Conservation (phyloP, 2,888 invertebrate species). For the Fabriciana adippe region DNA sequence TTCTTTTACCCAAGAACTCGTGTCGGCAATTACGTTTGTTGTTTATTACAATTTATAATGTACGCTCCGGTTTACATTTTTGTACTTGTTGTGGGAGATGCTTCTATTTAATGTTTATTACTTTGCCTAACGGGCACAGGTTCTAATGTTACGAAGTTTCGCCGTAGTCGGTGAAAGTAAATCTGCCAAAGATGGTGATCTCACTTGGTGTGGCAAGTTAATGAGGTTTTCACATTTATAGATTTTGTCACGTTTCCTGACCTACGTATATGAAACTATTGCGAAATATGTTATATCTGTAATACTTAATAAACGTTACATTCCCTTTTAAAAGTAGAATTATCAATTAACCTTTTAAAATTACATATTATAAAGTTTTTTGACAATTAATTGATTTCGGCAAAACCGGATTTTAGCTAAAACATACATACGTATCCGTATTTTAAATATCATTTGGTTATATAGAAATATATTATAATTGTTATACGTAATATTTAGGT, state of each 20-base stretch:
- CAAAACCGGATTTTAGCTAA: background rate
- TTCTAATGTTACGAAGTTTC: conserved; percentile 23
- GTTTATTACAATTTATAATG: too few relatives aligned
- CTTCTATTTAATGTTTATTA: background rate
- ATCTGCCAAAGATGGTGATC: conserved; percentile 25
- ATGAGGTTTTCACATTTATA: conserved; percentile 18
- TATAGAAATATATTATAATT: background rate
- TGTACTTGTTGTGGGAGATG: background rate
- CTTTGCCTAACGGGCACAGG: conserved; percentile 1
- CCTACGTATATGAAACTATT: background rate
- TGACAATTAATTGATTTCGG: background rate
- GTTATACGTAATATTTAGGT: too few relatives aligned
- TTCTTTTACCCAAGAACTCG: too few relatives aligned
- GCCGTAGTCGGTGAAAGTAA: conserved; percentile 35
- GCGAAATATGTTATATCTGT: background rate
- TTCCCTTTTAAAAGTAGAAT: too few relatives aligned
- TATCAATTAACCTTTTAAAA: too few relatives aligned
- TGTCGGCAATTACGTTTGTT: too few relatives aligned
- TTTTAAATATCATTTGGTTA: background rate
- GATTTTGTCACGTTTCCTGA: conserved; percentile 14
- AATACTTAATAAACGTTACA: too few relatives aligned
- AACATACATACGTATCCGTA: background rate
- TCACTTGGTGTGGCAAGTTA: conserved; percentile 17
- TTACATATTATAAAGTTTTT: too few relatives aligned
- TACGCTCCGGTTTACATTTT: too few relatives aligned